Evolutionary conservation across 2,888 invertebrate genomes (phyloP), one percentile per base, ranked within the genome.

Genomic region (Eilema caniola): DNA sequence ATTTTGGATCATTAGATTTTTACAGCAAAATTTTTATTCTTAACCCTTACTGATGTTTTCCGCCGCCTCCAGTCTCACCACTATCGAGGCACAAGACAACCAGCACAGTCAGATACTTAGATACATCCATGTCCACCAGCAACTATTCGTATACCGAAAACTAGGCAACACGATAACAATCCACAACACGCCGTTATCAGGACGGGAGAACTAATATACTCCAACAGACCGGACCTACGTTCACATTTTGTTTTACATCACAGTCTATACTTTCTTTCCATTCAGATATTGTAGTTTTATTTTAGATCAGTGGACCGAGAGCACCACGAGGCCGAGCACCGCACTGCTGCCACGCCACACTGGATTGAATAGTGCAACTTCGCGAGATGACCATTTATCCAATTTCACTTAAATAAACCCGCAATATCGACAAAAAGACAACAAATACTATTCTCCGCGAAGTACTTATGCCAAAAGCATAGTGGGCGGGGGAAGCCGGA

Each of bases 391-490:
- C 93, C 94, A 94, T 95, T 95, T 95, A 95, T 95, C 93, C 90
- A 93, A 94, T 95, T 95, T 94, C 95, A 91, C 94, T 94, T 94
- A 94, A 94, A 94, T 94, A 93, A 93, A 94, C 92, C 91, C 86
- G 93, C 92, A 92, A 93, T 94, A 90, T 93, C 88, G 88, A 91
- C 92, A 95, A 94, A 94, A 94, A 93, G 92, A 92, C 88, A 86
- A 92, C 89, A 86, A 88, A 84, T 77, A 81, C 83, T 74, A 82
- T 86, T 90, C 89, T 87, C 88, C 86, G 79, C 86, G 85, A 81
- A 88, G 86, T 89, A n/a, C 53, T 53, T 53, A 87, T 86, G 89
- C 84, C 85, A 85, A 85, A 83, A 53, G 53, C 84, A 83, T 80
- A 80, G 79, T 72, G 67, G 75, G 73, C 73, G 74, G 69, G 74